Evolutionary conservation across 2,797 vertebrate genomes (phyloP), one percentile per base, ranked within the genome.

Genomic region (Bovichtus diacanthus): DNA sequence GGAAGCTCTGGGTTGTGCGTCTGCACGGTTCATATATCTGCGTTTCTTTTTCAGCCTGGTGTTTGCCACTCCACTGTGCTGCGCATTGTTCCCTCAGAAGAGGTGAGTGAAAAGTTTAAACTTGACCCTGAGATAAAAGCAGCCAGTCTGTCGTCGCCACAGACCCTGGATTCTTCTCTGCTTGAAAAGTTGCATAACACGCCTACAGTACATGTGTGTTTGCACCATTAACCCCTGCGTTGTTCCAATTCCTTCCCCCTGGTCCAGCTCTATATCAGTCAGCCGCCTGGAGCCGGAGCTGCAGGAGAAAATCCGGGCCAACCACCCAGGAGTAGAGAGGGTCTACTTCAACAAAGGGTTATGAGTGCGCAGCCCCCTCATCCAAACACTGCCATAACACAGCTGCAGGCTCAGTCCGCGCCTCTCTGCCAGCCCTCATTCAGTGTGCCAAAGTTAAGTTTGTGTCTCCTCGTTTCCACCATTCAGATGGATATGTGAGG

Each of bases 261-360:
- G 31, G 51, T 75, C 19, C 80, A 99, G 98, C 92, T 99, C 97
- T 12, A 99, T 99, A 94, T 93, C 97, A 15, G 95, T 99, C 87
- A 96, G 95, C 13, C 93, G 92, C 80, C 84, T 99, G 95, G 98
- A 99, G 88, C 94, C 96, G 0, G 97, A 97, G 86, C 90, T 99
- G 84, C 97, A 96, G 95, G 96, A 96, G 93, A 96, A 94, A 93
- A 97, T 99, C 91, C 95, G 44, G 64, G 95, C 95, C 61, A 94
- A 38, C 87, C 86, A 88, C 82, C 97, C 96, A 2, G 96, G 95
- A 44, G 89, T 99, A 88, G 95, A 93, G 84, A 93, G 91, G 13
- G 97, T 99, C 41, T 99, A 97, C 94, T 99, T 99, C 90, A 99
- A 99, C 94, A 99, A 99, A 95, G 98, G 98, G 82, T 94, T 99